Evolutionary conservation across 2,888 invertebrate genomes (phyloP).

Genomic region (Morpho helenor): DNA sequence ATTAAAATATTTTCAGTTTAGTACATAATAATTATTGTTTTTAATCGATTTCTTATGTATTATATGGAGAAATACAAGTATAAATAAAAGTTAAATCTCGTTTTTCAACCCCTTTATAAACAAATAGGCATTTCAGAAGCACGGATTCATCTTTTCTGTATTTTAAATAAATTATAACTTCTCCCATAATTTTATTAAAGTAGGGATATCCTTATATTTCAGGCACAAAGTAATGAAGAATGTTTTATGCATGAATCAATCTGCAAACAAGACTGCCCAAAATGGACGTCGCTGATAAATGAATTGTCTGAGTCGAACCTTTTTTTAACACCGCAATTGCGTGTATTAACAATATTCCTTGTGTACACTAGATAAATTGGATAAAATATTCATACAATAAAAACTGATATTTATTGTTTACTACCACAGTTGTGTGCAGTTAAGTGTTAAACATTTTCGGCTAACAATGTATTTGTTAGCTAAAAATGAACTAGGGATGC

Average conservation of each 20-base stretch:
- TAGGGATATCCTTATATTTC: slow-evolving; percentile 1
- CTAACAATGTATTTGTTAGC: too few species aligned
- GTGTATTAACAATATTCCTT: slow-evolving; percentile 21
- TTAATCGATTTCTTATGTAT: too few species aligned
- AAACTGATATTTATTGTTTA: slow-evolving; percentile 4
- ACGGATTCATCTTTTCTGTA: too few species aligned
- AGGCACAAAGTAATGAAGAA: slow-evolving; percentile 21
- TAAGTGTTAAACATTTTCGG: background rate
- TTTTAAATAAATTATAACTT: too few species aligned
- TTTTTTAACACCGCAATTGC: slow-evolving; percentile 19
- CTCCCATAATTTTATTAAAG: slow-evolving; percentile 4
- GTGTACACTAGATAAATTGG: slow-evolving; percentile 22
- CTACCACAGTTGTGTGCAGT: background rate
- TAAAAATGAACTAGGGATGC: too few species aligned
- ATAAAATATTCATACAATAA: slow-evolving; percentile 16
- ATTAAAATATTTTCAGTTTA: too few species aligned
- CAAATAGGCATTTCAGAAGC: too few species aligned
- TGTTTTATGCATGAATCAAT: slow-evolving; percentile 28
- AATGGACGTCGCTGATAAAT: slow-evolving; percentile 25
- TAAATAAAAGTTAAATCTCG: too few species aligned
- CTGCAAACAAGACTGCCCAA: slow-evolving; percentile 25
- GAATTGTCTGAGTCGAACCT: slow-evolving; percentile 20
- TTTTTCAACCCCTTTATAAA: too few species aligned
- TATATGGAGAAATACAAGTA: too few species aligned
- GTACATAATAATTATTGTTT: too few species aligned